Percentiles rank a stretch among this genome's conserved stretches.
Evolutionary conservation across 2,797 vertebrate genomes (phyloP).

Genomic region (Amblyraja radiata): DNA sequence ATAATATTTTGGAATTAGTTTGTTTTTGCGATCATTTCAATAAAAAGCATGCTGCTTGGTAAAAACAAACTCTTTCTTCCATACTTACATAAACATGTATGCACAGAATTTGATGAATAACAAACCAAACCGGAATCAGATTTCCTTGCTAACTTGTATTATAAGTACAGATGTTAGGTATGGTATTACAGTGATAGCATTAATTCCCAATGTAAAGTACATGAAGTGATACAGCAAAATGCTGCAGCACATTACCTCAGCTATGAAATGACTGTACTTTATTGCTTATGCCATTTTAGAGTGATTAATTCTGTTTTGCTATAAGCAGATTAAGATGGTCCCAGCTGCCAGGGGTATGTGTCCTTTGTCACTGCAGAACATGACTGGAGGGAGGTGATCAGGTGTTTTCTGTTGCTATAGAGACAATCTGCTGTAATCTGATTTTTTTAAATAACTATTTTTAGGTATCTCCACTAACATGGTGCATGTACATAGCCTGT

Average conservation of each 20-base stretch:
- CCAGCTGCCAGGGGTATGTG: constrained; percentile 49
- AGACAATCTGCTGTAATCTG: constrained; percentile 29
- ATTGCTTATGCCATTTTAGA: constrained; percentile 58
- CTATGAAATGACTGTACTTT: constrained; percentile 32
- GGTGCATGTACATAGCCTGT: no score
- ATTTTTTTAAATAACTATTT: constrained; percentile 6
- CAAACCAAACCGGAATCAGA: background rate
- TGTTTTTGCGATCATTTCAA: background rate
- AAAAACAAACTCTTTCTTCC: background rate
- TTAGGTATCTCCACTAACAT: background rate
- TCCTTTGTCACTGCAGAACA: background rate
- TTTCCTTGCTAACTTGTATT: background rate
- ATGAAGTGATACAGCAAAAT: constrained; percentile 12
- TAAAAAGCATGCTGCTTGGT: background rate
- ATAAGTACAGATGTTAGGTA: background rate
- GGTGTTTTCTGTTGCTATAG: constrained; percentile 30
- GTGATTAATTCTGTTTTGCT: constrained; percentile 57
- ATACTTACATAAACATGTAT: background rate
- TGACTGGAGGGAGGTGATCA: constrained; percentile 24
- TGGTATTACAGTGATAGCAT: background rate
- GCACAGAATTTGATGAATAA: background rate
- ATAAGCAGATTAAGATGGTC: constrained; percentile 68
- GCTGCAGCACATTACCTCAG: background rate
- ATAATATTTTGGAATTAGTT: background rate
- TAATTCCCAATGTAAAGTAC: constrained; percentile 5